These are phyloP conservation scores for Ophioderma brevispina DNA, from an alignment of 35 echinoderm and acorn worm genomes.

Conservation along the genomic window DNA sequence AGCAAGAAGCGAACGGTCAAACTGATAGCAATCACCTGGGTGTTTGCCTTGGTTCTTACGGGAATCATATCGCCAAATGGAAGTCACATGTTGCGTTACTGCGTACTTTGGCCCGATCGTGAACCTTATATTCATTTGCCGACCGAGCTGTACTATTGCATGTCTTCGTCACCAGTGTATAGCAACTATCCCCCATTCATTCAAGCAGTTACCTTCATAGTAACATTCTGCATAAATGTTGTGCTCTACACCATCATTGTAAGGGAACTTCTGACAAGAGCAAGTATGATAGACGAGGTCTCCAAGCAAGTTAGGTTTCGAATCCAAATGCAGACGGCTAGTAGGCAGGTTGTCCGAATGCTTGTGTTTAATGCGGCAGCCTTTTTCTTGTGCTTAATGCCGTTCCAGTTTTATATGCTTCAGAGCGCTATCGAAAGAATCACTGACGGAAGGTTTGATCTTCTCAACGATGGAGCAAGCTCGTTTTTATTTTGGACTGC, in stretches of 20 bases:
- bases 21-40: conserved; percentile 7
- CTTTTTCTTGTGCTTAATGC: conserved; percentile 49
- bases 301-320: neutral
- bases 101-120: conserved; percentile 19
- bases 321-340: neutral
- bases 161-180: neutral
- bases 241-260: conserved; percentile 41
- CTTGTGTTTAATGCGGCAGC: conserved; percentile 38
- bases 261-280: neutral
- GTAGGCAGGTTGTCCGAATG: conserved; percentile 37
- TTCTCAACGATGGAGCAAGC: neutral
- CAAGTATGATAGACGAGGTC: neutral
- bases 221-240: conserved; percentile 11
- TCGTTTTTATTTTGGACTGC: neutral
- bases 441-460: neutral
- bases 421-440: neutral
- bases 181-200: neutral
- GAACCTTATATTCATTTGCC: conserved; percentile 10
- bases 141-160: neutral
- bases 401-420: neutral
- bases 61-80: neutral
- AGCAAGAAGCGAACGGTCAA: neutral
- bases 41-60: neutral
- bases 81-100: neutral
- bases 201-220: conserved; percentile 21